phyloP scores from a whole-genome alignment of 2,113 vertebrate genomes.

The Turnix velox region DNA sequence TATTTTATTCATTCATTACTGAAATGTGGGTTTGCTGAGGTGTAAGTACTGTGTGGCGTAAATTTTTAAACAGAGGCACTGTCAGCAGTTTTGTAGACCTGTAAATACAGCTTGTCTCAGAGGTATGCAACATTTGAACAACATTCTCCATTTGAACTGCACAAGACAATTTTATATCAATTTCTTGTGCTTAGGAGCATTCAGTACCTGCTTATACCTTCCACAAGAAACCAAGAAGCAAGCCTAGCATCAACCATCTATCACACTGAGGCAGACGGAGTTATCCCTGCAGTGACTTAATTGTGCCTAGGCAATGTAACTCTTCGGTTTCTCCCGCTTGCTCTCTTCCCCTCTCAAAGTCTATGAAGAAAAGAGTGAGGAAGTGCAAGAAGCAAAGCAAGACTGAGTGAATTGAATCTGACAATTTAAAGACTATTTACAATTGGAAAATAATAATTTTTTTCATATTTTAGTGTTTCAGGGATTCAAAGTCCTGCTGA shows the following conservation, averaged over 20 bases:
- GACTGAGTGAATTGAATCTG: neutral
- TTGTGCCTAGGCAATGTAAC: neutral
- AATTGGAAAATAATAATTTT: neutral
- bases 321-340: neutral
- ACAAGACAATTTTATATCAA: neutral
- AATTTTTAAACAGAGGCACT: neutral
- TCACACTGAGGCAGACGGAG: neutral
- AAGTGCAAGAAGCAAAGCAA: neutral
- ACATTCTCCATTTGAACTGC: neutral
- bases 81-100: neutral
- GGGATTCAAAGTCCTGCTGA: neutral
- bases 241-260: neutral
- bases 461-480: neutral
- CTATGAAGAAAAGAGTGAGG: neutral
- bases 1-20: neutral
- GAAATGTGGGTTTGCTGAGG: neutral
- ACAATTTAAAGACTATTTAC: neutral
- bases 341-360: accelerated
- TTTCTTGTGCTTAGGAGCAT: neutral
- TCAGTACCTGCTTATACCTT: neutral
- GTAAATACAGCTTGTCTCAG: neutral
- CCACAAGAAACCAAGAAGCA: neutral
- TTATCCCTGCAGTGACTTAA: neutral
- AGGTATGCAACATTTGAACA: neutral
- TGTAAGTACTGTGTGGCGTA: neutral